Conservation (phyloP, 2,888 invertebrate genomes). For the Cephalotes varians region DNA sequence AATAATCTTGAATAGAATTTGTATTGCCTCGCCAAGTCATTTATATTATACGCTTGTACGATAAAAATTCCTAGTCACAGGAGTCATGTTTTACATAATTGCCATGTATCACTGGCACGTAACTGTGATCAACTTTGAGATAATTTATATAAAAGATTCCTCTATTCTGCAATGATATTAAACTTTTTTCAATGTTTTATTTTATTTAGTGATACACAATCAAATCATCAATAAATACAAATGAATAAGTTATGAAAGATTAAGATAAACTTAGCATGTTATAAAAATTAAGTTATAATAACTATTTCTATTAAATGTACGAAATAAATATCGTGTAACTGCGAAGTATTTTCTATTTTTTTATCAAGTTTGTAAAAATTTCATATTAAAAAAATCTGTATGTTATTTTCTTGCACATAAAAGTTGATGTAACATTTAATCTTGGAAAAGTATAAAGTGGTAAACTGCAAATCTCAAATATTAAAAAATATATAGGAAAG, state of each 20-base stretch:
- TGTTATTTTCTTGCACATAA: neutral
- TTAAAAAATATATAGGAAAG: neutral
- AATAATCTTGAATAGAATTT: constrained; percentile 36
- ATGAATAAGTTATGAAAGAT: neutral
- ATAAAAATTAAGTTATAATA: neutral
- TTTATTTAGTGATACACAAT: neutral
- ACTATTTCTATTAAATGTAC: neutral
- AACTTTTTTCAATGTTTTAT: neutral
- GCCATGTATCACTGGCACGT: neutral
- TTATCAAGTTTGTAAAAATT: neutral
- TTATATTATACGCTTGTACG: constrained; percentile 30
- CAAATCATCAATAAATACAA: neutral
- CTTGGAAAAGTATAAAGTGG: neutral
- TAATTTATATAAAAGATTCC: neutral
- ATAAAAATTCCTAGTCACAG: constrained; percentile 14
- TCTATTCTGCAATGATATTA: neutral
- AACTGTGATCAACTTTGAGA: constrained; percentile 1
- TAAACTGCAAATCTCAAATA: neutral
- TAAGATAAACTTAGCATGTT: neutral
- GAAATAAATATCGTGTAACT: neutral
- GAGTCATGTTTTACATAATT: constrained; percentile 4
- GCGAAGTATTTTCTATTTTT: neutral
- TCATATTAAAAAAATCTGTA: neutral
- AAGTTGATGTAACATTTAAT: neutral
- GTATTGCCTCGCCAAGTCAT: constrained; percentile 15